Conservation (phyloP, 2,797 vertebrate species). For the Spea hammondii region DNA sequence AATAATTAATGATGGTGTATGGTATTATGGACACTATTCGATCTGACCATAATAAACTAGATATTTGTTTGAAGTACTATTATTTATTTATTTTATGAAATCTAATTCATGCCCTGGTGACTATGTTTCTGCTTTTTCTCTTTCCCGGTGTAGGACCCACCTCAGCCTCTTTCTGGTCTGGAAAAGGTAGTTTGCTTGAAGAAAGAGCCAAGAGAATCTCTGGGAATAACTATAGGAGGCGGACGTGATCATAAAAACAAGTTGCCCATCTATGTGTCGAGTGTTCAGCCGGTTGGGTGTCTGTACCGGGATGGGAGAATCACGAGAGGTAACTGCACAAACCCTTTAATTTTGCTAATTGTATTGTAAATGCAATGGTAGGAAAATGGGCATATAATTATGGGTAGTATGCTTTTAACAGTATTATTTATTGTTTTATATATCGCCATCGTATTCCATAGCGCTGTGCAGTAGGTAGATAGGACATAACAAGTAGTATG, state of each 20-base stretch:
- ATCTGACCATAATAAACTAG: neutral
- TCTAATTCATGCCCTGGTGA: too few relatives aligned
- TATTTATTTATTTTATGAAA: too few relatives aligned
- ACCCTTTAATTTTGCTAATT: too few relatives aligned
- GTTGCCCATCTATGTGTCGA: slow-evolving; percentile 88
- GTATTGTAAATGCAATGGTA: too few relatives aligned
- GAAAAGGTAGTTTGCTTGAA: slow-evolving; percentile 86
- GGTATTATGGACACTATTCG: too few relatives aligned
- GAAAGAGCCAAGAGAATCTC: slow-evolving; percentile 85
- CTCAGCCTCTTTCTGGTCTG: slow-evolving; percentile 77
- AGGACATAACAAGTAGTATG: too few relatives aligned
- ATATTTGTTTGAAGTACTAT: neutral
- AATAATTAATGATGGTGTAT: too few relatives aligned
- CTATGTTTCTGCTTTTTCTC: neutral
- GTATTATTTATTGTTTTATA: too few relatives aligned
- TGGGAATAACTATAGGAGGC: slow-evolving; percentile 91
- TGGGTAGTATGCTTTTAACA: too few relatives aligned
- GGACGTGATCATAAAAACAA: slow-evolving; percentile 85
- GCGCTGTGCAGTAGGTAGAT: too few relatives aligned
- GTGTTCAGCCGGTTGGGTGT: slow-evolving; percentile 88
- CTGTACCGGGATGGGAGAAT: slow-evolving; percentile 87
- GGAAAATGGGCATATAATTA: too few relatives aligned
- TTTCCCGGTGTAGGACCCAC: slow-evolving; percentile 72
- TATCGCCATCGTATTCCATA: too few relatives aligned
- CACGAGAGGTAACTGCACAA: slow-evolving; percentile 74